Evolutionary conservation across 2,888 invertebrate species (phyloP), one percentile per base, ranked within the genome.

Genomic region (Lepidocyrtoides sp.): DNA sequence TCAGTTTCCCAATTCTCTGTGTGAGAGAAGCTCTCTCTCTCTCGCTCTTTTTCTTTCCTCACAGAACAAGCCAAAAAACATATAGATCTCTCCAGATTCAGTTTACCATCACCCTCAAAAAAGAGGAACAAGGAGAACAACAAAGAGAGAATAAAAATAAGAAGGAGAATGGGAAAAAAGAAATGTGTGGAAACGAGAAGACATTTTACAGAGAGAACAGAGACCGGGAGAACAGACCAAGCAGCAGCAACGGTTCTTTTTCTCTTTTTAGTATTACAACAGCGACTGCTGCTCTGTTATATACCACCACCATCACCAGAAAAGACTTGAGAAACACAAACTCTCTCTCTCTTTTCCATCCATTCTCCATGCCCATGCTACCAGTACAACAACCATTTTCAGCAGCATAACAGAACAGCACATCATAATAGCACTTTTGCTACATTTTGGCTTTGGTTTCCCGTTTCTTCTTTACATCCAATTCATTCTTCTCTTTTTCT

Each of bases 381-480:
- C n/a, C n/a, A n/a, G n/a, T n/a, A 66, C n/a, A 14, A 14, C 14
- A 2, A 32, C 32, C 29, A 32, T 66, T 20, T 7, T 23, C 36
- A 66, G 29, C 32, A 36, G 14, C 66, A 36, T 66, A 32, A 32
- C 32, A 36, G 36, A 29, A 66, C 14, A 32, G n/a, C n/a, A n/a
- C 66, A 60, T 29, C 66, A 66, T 66, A 66, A 66, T n/a, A 32
- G 51, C 77, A 29, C 20, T 77, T 23, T 77, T 51, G 77, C 77
- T 48, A 77, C 77, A 77, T 51, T 77, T 77, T 48, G 51, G 51
- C 48, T 77, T 77, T 77, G 77, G 77, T 77, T 77, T 77, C 51
- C 77, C 51, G 48, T 77, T 69, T 77, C 51, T 72, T 41, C 20
- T 20, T 14, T 20, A 2, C 44, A 51, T 41, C 5, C 69, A 41